A percentile compares a stretch with the other conserved stretches of the same genome.
Evolutionary conservation across 37 sponge, comb jelly and placozoan species (phyloP).

Genomic region (Geodia barretti): DNA sequence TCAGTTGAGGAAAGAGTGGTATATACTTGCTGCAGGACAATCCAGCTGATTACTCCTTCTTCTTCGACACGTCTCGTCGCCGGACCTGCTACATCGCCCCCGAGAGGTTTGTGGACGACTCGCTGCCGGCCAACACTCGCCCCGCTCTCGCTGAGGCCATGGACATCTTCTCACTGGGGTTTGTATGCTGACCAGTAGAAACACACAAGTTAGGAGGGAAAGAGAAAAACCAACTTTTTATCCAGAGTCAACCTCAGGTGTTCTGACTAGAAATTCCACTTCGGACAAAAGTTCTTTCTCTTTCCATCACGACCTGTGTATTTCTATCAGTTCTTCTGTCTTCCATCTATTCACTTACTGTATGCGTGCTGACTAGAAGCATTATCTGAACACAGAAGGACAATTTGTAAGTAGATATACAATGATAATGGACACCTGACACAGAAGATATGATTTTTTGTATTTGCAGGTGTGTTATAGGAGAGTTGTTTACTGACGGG

Average conservation of each 20-base stretch:
- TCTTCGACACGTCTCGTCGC: conserved; percentile 94
- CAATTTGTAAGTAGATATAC: no score
- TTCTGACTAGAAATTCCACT: background rate
- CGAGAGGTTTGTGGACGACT: conserved; percentile 63
- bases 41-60: conserved; percentile 95
- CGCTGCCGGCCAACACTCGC: background rate
- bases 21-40: conserved; percentile 71
- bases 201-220: background rate
- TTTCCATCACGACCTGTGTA: conserved; percentile 12
- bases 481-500: conserved; percentile 90
- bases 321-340: background rate
- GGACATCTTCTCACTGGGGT: conserved; percentile 98
- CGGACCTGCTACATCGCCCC: conserved; percentile 94
- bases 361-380: background rate
- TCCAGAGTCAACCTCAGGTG: conserved; percentile 10
- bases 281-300: background rate
- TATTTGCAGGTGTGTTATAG: conserved; percentile 83
- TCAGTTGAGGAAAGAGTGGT: background rate
- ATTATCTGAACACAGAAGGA: no score
- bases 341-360: background rate
- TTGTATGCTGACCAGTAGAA: background rate
- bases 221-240: background rate
- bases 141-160: conserved; percentile 53
- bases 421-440: no score
- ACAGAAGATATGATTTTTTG: no score